Base-by-base conservation (phyloP, 2,888 invertebrate genomes). In the Hartigia nigra region DNA sequence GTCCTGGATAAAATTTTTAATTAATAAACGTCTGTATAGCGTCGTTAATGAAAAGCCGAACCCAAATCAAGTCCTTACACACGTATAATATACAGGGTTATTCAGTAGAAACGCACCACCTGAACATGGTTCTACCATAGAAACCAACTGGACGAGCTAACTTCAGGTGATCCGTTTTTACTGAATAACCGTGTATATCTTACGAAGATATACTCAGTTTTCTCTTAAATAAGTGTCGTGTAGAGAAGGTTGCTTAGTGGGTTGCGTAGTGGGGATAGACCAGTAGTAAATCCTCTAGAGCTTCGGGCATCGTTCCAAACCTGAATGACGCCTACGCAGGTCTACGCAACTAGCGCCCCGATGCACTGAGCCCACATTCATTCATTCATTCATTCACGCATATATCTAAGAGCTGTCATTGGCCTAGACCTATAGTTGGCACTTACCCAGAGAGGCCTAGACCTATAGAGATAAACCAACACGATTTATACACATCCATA, bases 261-360 rank as follows among this genome's bases (percentile, higher is more conserved):
- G 72, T 72, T 31, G n/a, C n/a, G n/a, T n/a, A n/a, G n/a, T n/a
- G n/a, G n/a, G 23, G 55, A 23, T 23, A 23, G 55, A 23, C 23
- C 31, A 72, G 74, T 75, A 70, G 75, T 75, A 75, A 81, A 79
- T 77, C 76, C 36, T 74, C 70, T 75, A 34, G 74, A 77, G 39
- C 34, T 34, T 70, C 78, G 86, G 84, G 86, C 86, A 86, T 79
- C 80, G 83, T 80, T 86, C 85, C 85, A 86, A 86, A 83, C 78
- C 77, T 85, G 82, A 85, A 85, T 85, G 86, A 86, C 81, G 81
- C 84, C 84, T 83, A 86, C 84, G 81, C 85, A 70, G 5, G 14
- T 34, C 81, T 81, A 86, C 83, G 86, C 80, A 83, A 84, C 78
- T 81, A 76, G 81, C 78, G 80, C 76, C 76, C 80, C 84, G 80